Conservation (phyloP, 37 sponge, comb jelly and placozoan species). For the Crambe crambe region DNA sequence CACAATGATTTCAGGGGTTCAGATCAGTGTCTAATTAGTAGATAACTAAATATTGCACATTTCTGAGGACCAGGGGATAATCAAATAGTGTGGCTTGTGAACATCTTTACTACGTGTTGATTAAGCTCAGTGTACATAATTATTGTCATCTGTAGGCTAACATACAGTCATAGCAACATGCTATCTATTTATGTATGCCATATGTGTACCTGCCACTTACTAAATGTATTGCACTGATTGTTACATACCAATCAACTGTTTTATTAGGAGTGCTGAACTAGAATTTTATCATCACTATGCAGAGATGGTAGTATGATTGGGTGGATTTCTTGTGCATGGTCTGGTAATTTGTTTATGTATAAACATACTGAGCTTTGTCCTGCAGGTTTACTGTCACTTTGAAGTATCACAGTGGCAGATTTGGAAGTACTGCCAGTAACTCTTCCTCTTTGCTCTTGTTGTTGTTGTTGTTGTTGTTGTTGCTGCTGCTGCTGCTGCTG, state of each 20-base stretch:
- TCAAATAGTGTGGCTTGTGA: background rate
- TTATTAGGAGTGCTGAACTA: too few relatives aligned
- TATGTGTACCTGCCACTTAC: too few relatives aligned
- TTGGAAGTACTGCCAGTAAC: background rate
- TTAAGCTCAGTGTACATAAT: background rate
- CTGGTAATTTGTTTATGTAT: background rate
- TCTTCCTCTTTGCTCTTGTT: background rate
- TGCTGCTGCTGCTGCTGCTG: background rate
- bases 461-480: background rate
- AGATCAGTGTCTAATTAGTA: too few relatives aligned
- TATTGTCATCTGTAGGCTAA: background rate
- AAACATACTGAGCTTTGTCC: background rate
- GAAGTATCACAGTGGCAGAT: background rate
- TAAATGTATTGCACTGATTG: too few relatives aligned
- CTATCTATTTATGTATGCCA: background rate
- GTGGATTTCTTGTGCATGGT: background rate
- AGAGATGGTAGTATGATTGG: too few relatives aligned
- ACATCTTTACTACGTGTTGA: slow-evolving; percentile 1
- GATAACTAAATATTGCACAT: too few relatives aligned
- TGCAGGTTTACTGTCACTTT: background rate
- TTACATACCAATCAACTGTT: too few relatives aligned
- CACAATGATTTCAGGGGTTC: too few relatives aligned
- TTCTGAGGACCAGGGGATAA: background rate
- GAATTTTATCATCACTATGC: too few relatives aligned
- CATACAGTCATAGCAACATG: background rate